phyloP scores from a whole-genome alignment of 2,888 invertebrate species.

The Hypolimnas misippus region DNA sequence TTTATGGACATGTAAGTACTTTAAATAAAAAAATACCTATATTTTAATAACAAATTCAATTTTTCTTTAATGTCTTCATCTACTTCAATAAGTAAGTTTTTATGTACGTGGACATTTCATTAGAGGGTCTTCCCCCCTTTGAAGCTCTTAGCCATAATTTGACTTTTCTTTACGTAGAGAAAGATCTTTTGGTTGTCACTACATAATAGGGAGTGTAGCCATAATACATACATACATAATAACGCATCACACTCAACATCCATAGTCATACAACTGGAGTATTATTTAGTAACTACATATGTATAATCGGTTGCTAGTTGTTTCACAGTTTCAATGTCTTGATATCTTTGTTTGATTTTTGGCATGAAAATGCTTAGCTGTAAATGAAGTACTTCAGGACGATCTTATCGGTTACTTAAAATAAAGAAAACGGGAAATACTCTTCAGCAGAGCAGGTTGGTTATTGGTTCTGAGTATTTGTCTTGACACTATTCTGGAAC shows the following conservation, averaged over 20 bases:
- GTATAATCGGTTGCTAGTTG: neutral
- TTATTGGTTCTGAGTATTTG: neutral
- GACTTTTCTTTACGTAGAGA: constrained; percentile 31
- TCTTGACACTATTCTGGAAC: neutral
- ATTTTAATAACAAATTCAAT: constrained; percentile 12
- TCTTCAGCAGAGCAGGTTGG: neutral
- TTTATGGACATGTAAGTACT: no score
- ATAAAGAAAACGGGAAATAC: constrained; percentile 49
- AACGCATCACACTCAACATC: constrained; percentile 37
- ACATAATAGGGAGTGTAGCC: constrained; percentile 44
- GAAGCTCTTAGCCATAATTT: constrained; percentile 34
- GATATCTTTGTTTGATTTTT: neutral
- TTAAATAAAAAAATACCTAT: no score
- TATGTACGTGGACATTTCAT: no score
- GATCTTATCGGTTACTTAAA: constrained; percentile 38
- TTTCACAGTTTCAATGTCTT: neutral
- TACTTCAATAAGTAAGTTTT: constrained; percentile 36
- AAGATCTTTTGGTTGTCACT: constrained; percentile 41
- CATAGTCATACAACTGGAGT: neutral
- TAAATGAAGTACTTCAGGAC: neutral
- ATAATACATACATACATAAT: constrained; percentile 41
- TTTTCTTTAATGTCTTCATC: constrained; percentile 36
- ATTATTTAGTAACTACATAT: neutral
- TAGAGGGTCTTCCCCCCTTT: neutral
- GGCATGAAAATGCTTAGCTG: neutral